These are phyloP conservation scores for Mastomys coucha DNA, from an alignment of 2,113 vertebrate genomes.

Conservation along the genomic window DNA sequence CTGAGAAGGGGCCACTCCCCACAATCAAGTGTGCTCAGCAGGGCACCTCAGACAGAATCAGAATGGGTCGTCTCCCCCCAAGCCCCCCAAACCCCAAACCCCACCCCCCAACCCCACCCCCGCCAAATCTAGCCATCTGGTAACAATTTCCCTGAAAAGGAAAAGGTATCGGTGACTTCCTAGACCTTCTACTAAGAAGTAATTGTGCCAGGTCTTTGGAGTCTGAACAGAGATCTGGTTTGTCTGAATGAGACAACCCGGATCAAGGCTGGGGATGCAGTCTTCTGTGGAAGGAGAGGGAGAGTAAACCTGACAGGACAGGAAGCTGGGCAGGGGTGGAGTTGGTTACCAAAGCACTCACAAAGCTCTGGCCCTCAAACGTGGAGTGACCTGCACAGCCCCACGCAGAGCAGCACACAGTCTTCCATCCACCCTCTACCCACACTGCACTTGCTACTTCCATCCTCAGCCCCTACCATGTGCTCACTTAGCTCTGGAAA, in stretches of 20 bases:
- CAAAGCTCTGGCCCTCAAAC: background rate
- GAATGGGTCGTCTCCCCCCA: too few species aligned
- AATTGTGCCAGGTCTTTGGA: background rate
- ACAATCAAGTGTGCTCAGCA: too few species aligned
- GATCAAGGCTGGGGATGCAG: background rate
- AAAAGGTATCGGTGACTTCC: background rate
- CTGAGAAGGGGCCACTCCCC: too few species aligned
- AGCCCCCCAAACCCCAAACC: too few species aligned
- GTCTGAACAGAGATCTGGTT: too few species aligned
- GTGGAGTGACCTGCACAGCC: background rate
- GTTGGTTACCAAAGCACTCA: too few species aligned
- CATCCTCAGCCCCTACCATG: background rate
- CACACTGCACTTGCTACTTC: background rate
- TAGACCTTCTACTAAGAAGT: background rate
- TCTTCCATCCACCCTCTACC: background rate
- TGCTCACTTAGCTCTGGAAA: background rate
- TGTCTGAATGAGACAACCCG: background rate
- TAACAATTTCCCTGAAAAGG: background rate
- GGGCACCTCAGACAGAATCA: background rate
- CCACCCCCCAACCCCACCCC: rapidly evolving
- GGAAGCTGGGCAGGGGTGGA: background rate
- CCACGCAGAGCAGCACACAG: background rate
- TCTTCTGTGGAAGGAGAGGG: background rate
- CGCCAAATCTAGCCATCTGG: background rate
- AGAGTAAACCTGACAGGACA: background rate